A percentile compares a stretch with the other conserved stretches of the same genome.
These are phyloP conservation scores for Criorhina ranunculi DNA, from an alignment of 2,888 invertebrate species.

Conservation along the genomic window DNA sequence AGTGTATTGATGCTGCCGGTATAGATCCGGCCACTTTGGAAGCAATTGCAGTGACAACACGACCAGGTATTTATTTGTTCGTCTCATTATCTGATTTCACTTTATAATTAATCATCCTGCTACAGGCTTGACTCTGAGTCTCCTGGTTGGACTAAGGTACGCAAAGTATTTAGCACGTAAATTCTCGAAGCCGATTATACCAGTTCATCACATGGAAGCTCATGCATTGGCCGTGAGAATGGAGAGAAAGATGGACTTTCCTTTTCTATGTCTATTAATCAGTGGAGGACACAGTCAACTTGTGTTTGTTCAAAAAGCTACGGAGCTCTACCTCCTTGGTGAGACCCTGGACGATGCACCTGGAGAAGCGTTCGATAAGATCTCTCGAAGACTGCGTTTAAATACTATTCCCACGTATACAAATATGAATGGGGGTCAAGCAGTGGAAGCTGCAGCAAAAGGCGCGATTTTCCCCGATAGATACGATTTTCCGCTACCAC, in stretches of 20 bases:
- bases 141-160: conserved; percentile 92
- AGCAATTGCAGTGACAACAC: conserved; percentile 96
- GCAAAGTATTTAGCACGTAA: conserved; percentile 90
- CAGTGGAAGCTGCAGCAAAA: conserved; percentile 92
- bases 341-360: conserved; percentile 93
- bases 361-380: conserved; percentile 97
- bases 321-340: conserved; percentile 92
- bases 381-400: conserved; percentile 93
- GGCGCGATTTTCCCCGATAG: conserved; percentile 87
- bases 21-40: conserved; percentile 88
- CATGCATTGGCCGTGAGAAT: conserved; percentile 96
- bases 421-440: conserved; percentile 91
- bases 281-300: conserved; percentile 97
- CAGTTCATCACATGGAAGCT: conserved; percentile 99
- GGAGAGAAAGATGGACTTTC: conserved; percentile 89
- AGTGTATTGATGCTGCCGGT: conserved; percentile 87
- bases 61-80: conserved; percentile 87
- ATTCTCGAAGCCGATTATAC: conserved; percentile 92
- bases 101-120: not conserved
- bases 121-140: conserved; percentile 85
- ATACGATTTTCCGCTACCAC: conserved; percentile 88
- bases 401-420: conserved; percentile 89
- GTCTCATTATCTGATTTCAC: not conserved
- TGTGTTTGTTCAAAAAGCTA: conserved; percentile 89
- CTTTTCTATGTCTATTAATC: conserved; percentile 94